Base-by-base conservation (phyloP, 1,140 invertebrate species). In the Drosophila willistoni region DNA sequence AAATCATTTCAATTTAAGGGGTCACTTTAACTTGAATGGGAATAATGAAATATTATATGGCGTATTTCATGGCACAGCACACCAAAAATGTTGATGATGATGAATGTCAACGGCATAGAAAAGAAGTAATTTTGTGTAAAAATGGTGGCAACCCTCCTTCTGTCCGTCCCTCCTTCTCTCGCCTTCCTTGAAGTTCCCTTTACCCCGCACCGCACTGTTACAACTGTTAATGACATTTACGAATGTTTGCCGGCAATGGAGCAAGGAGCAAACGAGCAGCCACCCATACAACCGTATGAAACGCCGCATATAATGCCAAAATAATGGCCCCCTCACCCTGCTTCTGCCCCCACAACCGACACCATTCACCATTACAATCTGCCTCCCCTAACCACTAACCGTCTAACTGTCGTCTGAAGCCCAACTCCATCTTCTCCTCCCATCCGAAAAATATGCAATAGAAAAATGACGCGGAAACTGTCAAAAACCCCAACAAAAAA, bases 151-250 rank as follows among this genome's bases (percentile, higher is more conserved):
- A 42, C 64, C 63, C 6, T 14, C 17, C 1, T 0, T 14, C 41
- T 29, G 25, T 33, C 41, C 36, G 44, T 29, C 5, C 29, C 5
- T 7, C 0, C 29, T 7, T 29, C 68, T 41, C 51, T 64, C 44
- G 36, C 19, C 39, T 29, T 14, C 25, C 83, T 77, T 63, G 79
- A 83, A 76, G 83, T 82, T 76, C 44, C 77, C 57, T 47, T 65
- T 65, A 79, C 76, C 82, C 79, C 44, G 29, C 44, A 7, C 7
- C 14, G 44, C 17, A 47, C 44, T 10, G 79, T 87, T 89, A 84
- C 85, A 89, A 89, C 84, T 89, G 84, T 89, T 89, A 89, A 89
- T 89, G 84, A 89, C 84, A 89, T 89, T 89, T 89, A 89, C 84
- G 84, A 89, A 89, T 89, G 84, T 81, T 89, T 80, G 84, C 62